Base-by-base conservation (phyloP, 2,888 invertebrate species). In the Opisthograptis luteolata region DNA sequence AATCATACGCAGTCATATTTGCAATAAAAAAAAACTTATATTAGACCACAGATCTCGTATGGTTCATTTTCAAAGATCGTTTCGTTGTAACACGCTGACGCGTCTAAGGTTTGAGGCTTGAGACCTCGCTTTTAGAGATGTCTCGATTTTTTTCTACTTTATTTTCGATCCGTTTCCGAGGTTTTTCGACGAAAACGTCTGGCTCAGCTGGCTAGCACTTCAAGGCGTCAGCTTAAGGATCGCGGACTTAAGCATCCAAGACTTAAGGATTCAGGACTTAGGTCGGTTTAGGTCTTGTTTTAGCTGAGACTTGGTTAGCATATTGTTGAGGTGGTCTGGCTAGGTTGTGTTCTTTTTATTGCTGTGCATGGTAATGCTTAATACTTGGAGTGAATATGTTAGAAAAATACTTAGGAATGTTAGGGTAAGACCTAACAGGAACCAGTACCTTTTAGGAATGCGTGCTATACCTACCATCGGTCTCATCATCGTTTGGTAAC, bases 121-220 rank as follows among this genome's bases (percentile, higher is more conserved):
- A 87, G 87, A 88, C 90, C 75, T 70, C 74, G 74, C 72, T 75
- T 69, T 79, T 84, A 79, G 82, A 87, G 89, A 88, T 86, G 89
- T 89, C 89, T 87, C 86, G 87, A 87, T 87, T 85, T 81, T 85
- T 87, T 89, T 85, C 79, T 81, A 70, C 70, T 85, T 76, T 87
- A 85, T 88, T 89, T 86, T 87, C 83, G 81, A 89, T 88, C 82
- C 87, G 80, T 78, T 84, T 83, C 81, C 74, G 68, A 71, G 80
- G 78, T 77, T 81, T 80, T 78, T 72, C 68, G 76, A 82, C 69
- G 76, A 82, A 81, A 87, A 79, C 81, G 89, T 89, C 89, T 87
- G 84, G 85, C 79, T 76, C 79, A 67, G 78, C 76, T 79, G 79
- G 82, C 84, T 74, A 68, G 73, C 70, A 81, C 84, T 81, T 82